Conservation (phyloP, 2,797 vertebrate species). For the Urophycis tenuis region DNA sequence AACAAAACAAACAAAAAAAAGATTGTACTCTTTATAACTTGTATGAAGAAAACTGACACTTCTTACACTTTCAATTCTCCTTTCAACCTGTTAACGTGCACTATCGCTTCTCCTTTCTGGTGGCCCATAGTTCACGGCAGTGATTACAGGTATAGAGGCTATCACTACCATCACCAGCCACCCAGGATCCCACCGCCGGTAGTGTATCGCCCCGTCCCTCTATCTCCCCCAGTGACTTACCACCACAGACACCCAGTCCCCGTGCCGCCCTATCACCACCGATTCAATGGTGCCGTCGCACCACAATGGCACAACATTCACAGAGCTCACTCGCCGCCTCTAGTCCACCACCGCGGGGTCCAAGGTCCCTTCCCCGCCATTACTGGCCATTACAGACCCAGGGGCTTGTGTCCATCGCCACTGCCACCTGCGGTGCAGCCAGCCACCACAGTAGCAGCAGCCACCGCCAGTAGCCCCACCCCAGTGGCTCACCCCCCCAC, state of each 20-base stretch:
- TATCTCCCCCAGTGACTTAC: conserved; percentile 59
- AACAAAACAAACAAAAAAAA: neutral
- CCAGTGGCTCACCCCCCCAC: conserved; percentile 37
- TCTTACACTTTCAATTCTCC: conserved; percentile 34
- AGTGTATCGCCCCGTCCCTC: conserved; percentile 56
- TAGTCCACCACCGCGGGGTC: conserved; percentile 42
- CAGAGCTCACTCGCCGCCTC: conserved; percentile 49
- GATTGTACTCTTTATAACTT: neutral
- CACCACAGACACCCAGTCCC: conserved; percentile 56
- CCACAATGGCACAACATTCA: conserved; percentile 47
- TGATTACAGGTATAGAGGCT: conserved; percentile 73
- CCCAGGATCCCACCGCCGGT: conserved; percentile 62
- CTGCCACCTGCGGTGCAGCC: conserved; percentile 19
- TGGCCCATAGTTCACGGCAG: conserved; percentile 67
- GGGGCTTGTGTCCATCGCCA: conserved; percentile 42
- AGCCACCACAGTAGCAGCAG: conserved; percentile 34
- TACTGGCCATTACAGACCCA: conserved; percentile 38
- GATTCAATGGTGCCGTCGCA: conserved; percentile 28
- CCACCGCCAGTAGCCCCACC: neutral
- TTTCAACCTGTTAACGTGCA: conserved; percentile 62
- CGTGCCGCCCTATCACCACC: conserved; percentile 47
- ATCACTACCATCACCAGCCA: conserved; percentile 68
- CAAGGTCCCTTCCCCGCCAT: conserved; percentile 37
- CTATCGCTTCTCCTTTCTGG: conserved; percentile 64
- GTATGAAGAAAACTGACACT: conserved; percentile 42